Evolutionary conservation across 1,140 invertebrate genomes (phyloP), one percentile per base, ranked within the genome.

Genomic region (Pomacea maculata): DNA sequence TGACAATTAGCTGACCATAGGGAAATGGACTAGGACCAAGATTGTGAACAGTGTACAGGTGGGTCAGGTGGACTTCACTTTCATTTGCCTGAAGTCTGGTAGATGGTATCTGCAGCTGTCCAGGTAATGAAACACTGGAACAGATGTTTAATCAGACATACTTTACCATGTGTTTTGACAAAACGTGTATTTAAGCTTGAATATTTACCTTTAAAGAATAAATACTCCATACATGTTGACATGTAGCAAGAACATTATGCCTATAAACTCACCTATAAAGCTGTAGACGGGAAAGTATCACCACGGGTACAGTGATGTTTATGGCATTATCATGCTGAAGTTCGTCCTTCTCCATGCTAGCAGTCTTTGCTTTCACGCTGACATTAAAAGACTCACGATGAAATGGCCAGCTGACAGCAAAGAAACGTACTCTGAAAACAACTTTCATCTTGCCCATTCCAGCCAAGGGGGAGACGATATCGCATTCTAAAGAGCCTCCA

Each of bases 11-110:
- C 29, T 80, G 76, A 17, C 82, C 80, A 54, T 80, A 80, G n/a
- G 84, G 82, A 54, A 83, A 75, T 1, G 81, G 84, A 75, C 84
- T 85, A 29, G 84, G 84, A n/a, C 84, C 84, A 14, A 63, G 63
- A 67, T 85, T 85, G 64, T 73, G 79, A 14, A 85, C 61, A 12
- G 74, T 74, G 63, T 83, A 85, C 12, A 83, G 14, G 52, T 85
- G 84, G 1, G 76, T 79, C 45, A 83, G 14, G 71, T 75, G 76
- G 29, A 65, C 11, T 21, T 65, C 71, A 14, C 29, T 64, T 29
- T 45, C 34, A 52, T 78, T 74, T 34, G 63, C 75, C 10, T 52
- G 45, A 19, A 17, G 55, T 9, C 19, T 52, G 45, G 52, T 21
- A 8, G 55, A 55, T 10, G 64, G 65, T 61, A 74, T 52, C n/a